Conservation (phyloP, 2,888 invertebrate species). For the Calephelis perditalis region DNA sequence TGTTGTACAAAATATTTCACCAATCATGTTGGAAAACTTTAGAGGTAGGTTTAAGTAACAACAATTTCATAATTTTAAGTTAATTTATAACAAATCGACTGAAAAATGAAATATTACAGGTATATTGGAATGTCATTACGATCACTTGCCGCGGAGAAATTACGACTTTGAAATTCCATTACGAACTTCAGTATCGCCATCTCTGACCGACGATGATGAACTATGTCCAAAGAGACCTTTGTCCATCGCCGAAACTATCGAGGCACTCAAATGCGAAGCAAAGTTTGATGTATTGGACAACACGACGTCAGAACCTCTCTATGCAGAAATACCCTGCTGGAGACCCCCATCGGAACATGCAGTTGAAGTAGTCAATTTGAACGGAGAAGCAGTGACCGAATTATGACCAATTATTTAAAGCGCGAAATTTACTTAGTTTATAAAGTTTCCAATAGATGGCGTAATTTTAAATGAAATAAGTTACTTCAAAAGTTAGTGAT, state of each 20-base stretch:
- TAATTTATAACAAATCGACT: no score
- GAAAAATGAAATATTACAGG: constrained; percentile 41
- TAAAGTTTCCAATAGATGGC: constrained; percentile 44
- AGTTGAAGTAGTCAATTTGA: constrained; percentile 59
- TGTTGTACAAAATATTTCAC: constrained; percentile 68
- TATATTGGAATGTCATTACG: constrained; percentile 80
- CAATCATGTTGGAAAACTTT: constrained; percentile 77
- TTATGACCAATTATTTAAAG: constrained; percentile 49
- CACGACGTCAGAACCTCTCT: constrained; percentile 77
- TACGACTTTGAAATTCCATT: constrained; percentile 47
- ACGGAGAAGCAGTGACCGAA: constrained; percentile 72
- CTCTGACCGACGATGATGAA: constrained; percentile 47
- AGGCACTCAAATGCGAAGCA: constrained; percentile 66
- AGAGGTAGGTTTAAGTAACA: constrained; percentile 54
- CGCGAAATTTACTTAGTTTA: neutral
- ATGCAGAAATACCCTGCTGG: constrained; percentile 82
- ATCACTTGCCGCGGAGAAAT: constrained; percentile 73
- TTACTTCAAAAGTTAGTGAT: constrained; percentile 2
- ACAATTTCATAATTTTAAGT: neutral
- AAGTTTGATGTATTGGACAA: constrained; percentile 59
- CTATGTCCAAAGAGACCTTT: constrained; percentile 44
- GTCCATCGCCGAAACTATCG: constrained; percentile 60
- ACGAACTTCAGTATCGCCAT: constrained; percentile 53
- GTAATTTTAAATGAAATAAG: constrained; percentile 28
- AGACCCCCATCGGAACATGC: constrained; percentile 68